Percentiles rank a stretch among this genome's conserved stretches.
Conservation (phyloP, 1,140 invertebrate species). For the Tribolium madens region DNA sequence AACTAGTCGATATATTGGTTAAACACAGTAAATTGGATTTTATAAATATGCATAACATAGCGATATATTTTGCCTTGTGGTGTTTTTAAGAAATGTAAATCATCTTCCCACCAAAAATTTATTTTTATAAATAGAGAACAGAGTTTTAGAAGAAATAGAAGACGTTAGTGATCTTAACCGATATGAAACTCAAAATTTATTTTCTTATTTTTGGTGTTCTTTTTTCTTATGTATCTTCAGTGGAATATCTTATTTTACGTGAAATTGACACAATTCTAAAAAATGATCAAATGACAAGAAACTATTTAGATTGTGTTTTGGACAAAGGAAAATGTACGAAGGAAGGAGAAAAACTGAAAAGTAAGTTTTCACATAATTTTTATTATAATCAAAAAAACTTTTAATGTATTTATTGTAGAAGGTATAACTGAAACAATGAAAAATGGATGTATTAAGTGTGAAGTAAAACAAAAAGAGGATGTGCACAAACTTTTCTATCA, state of each 20-base stretch:
- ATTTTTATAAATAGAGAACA: background rate
- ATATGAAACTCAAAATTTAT: background rate
- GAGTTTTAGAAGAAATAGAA: background rate
- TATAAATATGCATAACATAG: background rate
- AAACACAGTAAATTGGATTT: background rate
- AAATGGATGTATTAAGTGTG: background rate
- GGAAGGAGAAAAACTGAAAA: slow-evolving; percentile 76
- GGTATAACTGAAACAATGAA: background rate
- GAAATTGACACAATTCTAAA: slow-evolving; percentile 75
- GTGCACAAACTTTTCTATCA: background rate
- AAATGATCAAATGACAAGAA: slow-evolving; percentile 73
- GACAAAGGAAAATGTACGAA: slow-evolving; percentile 75
- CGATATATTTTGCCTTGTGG: background rate
- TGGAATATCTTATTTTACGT: background rate
- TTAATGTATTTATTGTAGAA: background rate
- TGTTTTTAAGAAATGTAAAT: background rate
- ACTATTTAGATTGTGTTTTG: slow-evolving; percentile 76
- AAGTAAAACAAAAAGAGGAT: background rate
- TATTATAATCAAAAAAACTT: background rate
- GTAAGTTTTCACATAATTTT: slow-evolving; percentile 65
- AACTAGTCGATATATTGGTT: background rate
- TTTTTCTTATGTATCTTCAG: background rate
- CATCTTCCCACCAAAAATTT: background rate
- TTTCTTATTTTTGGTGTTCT: background rate
- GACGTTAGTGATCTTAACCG: background rate